Evolutionary conservation across 2,797 vertebrate species (phyloP), one percentile per base, ranked within the genome.

Genomic region (Danio aesculapii): DNA sequence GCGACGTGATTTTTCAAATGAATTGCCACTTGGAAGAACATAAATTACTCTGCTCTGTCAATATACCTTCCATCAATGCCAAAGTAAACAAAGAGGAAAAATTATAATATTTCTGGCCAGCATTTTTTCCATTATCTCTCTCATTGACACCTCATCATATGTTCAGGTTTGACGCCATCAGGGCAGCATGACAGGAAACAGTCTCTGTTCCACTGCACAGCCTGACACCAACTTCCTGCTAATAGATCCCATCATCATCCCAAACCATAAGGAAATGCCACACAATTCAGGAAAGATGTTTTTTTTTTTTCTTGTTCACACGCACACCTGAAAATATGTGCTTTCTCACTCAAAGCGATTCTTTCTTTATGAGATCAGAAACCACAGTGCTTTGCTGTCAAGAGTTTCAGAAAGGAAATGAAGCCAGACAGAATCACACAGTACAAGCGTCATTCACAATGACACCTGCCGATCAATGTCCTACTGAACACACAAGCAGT

Each of bases 181-280:
- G 53, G 73, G 44, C 52, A 46, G 55, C 19, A 8, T 72, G 39
- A 77, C 76, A 79, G 67, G 58, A 74, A 55, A 55, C 59, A 59
- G 71, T 46, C 47, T 57, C 14, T 49, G 52, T 66, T 81, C 19
- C 70, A 49, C 52, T 55, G 9, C 57, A 68, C 71, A 75, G 41
- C 19, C 50, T 70, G 52, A 44, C 53, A 72, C n/a, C 19, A 53
- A 47, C 19, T 77, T 85, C 70, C 74, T 78, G 57, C 41, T 81
- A 69, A 66, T 70, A 12, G 19, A 61, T 44, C 47, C 46, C 12
- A 52, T 71, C 39, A 81, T 81, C 41, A 79, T 67, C 77, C 64
- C 39, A 74, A 69, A 83, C 49, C 55, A 44, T 72, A 70, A 77
- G 53, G 73, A 83, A 81, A 75, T 71, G 52, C 61, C 43, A 30